A percentile compares a stretch with the other conserved stretches of the same genome.
These are phyloP conservation scores for Saxidomus purpurata DNA, from an alignment of 1,140 invertebrate species.

Conservation along the genomic window DNA sequence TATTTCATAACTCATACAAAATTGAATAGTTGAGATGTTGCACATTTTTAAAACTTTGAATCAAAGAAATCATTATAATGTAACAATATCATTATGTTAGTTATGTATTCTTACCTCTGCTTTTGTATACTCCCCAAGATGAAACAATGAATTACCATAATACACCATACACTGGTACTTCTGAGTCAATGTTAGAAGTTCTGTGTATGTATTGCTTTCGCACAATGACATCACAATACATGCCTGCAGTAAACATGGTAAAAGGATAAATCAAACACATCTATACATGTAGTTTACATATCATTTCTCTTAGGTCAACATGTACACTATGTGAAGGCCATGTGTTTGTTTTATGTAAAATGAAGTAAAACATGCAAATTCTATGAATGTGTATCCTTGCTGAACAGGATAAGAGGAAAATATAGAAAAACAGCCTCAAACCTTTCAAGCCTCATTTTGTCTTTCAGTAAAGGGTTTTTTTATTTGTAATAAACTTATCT, in stretches of 20 bases:
- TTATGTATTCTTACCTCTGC: constrained; percentile 89
- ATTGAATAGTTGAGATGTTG: no score
- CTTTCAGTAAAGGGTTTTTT: no score
- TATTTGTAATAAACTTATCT: no score
- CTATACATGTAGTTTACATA: not conserved
- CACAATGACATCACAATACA: constrained; percentile 89
- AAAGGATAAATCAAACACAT: not conserved
- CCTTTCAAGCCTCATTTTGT: no score
- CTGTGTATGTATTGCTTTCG: constrained; percentile 88
- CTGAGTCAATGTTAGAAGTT: constrained; percentile 87
- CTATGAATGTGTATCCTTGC: not conserved
- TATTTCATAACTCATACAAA: no score
- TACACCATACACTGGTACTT: constrained; percentile 90
- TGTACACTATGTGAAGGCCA: not conserved
- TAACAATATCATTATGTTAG: no score
- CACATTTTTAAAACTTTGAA: no score
- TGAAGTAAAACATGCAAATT: not conserved
- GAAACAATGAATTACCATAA: constrained; percentile 91
- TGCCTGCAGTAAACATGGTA: constrained; percentile 87
- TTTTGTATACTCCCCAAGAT: constrained; percentile 89
- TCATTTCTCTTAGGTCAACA: not conserved
- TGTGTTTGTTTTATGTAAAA: not conserved
- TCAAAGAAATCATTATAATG: no score
- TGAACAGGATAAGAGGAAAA: no score
- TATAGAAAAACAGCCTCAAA: no score